Base-by-base conservation (phyloP, 35 echinoderm and acorn worm species). In the Hemicentrotus pulcherrimus region DNA sequence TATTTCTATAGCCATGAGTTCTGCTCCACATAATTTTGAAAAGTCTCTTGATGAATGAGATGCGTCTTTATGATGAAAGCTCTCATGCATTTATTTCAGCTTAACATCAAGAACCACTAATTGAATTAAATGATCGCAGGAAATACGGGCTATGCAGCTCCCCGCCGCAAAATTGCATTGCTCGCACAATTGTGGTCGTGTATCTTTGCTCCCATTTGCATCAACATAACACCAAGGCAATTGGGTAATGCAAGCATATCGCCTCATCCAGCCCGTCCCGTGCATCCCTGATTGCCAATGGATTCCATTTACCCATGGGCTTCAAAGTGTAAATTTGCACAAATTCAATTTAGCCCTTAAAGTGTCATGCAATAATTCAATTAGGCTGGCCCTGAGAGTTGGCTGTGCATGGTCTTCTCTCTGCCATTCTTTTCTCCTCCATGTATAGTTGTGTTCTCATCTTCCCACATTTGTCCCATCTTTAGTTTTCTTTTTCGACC, bases 321-420 rank as follows among this genome's bases (percentile, higher is more conserved):
- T 93, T 93, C 48, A 93, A 93, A 50, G 91, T 93, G 91, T 93
- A 93, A 93, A 93, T 93, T 93, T 93, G 91, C 91, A 58, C 91
- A 58, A 93, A 93, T 93, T 93, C 91, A 93, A 93, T 93, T 93
- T 93, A 58, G 46, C 48, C 48, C 91, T 90, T 58, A 93, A 93
- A 93, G 32, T 93, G 91, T 93, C 91, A 58, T 93, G 91, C 91
- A 55, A 58, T 93, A 58, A 93, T 93, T 93, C 91, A 93, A 93
- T 93, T 46, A 93, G 46, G 91, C 5, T 58, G 46, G 10, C 91
- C 91, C 45, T 93, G 91, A 47, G 91, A 47, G 48, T 58, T 16
- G 46, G 65, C 35, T 41, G 35, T 41, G 30, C 35, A 33, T 91
- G 46, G 91, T 93, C 91, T 90, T 90, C 88, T 90, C 88, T 90